Evolutionary conservation across 2,888 invertebrate species (phyloP).

Genomic region (Clitarchus hookeri): DNA sequence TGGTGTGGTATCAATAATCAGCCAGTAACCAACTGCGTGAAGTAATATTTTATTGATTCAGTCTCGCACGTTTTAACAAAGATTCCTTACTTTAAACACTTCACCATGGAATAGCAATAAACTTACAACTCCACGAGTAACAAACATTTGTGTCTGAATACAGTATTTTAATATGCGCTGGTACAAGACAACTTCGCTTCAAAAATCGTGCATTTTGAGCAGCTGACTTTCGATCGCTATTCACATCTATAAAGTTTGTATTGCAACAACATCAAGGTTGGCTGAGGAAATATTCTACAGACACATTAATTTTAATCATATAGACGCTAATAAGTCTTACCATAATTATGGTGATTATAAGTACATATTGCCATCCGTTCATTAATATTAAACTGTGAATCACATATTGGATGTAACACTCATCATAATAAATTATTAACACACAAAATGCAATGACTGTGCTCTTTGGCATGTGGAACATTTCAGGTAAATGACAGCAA

Average conservation of each 20-base stretch:
- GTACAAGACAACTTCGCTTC: neutral
- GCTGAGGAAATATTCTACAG: neutral
- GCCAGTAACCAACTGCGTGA: neutral
- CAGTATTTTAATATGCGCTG: no score
- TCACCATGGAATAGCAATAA: neutral
- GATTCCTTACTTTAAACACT: neutral
- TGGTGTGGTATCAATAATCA: neutral
- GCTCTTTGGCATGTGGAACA: no score
- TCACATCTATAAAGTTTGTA: neutral
- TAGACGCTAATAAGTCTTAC: neutral
- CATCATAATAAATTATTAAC: neutral
- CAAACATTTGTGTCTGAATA: neutral
- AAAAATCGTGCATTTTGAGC: neutral
- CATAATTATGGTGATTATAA: neutral
- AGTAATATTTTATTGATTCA: constrained; percentile 14
- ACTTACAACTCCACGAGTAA: neutral
- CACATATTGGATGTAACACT: neutral
- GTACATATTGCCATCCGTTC: neutral
- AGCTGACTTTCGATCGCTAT: neutral
- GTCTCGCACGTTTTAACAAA: neutral
- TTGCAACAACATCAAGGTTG: neutral
- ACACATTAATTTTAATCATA: neutral
- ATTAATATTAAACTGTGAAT: neutral
- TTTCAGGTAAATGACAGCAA: no score
- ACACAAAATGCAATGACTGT: neutral